phyloP scores from a whole-genome alignment of 1,140 invertebrate genomes.

The Drosophila truncata region DNA sequence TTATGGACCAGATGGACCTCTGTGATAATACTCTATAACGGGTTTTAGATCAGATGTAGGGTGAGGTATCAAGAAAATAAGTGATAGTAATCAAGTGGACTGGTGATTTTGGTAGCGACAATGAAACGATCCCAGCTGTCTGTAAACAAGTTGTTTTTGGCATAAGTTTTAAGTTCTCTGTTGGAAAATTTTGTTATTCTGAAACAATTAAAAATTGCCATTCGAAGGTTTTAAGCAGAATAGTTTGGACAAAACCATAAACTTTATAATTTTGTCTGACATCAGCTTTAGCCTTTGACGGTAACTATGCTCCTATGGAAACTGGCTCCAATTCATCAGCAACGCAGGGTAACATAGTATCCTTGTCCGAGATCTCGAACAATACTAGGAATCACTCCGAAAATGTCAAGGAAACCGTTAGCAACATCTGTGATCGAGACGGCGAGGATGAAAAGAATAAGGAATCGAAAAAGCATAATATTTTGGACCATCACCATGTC shows the following conservation, averaged over 20 bases:
- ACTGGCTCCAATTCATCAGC: conserved; percentile 27
- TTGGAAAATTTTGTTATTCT: too few species aligned
- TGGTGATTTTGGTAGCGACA: too few species aligned
- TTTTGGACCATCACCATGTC: conserved; percentile 20
- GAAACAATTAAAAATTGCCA: too few species aligned
- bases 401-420: conserved; percentile 38
- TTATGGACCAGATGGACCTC: too few species aligned
- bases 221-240: background rate
- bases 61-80: too few species aligned
- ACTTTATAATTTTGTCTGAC: conserved; percentile 14
- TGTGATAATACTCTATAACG: too few species aligned
- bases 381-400: conserved; percentile 15
- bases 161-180: too few species aligned
- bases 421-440: background rate
- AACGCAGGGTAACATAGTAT: conserved; percentile 12
- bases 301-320: conserved; percentile 71
- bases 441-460: conserved; percentile 19
- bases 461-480: conserved; percentile 12
- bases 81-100: too few species aligned
- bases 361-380: conserved; percentile 2
- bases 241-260: background rate
- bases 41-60: too few species aligned
- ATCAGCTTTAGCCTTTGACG: conserved; percentile 69
- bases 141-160: too few species aligned
- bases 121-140: too few species aligned